phyloP scores from a whole-genome alignment of 2,113 vertebrate species.

The Phoenicopterus ruber region DNA sequence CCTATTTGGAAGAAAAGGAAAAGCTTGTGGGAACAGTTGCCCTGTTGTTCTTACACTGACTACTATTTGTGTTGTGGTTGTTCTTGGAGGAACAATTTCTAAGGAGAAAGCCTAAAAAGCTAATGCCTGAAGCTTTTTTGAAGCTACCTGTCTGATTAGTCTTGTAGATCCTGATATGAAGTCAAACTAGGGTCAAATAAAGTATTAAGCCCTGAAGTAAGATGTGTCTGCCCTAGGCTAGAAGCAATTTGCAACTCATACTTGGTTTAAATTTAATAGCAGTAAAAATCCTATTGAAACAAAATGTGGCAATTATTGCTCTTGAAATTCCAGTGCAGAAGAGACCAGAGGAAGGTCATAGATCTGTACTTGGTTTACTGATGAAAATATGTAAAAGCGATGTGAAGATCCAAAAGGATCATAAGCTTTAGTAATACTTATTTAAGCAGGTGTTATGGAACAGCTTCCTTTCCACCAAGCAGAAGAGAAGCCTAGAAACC shows the following conservation, averaged over 20 bases:
- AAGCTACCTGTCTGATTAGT: not conserved
- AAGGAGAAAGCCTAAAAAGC: not conserved
- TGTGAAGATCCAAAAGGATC: not conserved
- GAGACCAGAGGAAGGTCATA: not conserved
- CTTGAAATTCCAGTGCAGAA: not conserved
- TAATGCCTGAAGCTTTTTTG: constrained; percentile 11
- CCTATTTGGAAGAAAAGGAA: not conserved
- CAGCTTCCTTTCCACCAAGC: not conserved
- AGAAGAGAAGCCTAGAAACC: not conserved
- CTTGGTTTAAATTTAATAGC: constrained; percentile 53
- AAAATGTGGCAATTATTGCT: not conserved
- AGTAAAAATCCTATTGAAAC: constrained; percentile 47
- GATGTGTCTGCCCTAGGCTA: constrained; percentile 40
- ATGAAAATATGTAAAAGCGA: not conserved
- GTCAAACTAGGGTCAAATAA: constrained; percentile 40
- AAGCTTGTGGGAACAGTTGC: not conserved
- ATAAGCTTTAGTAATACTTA: not conserved
- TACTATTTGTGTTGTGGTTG: not conserved
- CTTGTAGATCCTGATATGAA: constrained; percentile 31
- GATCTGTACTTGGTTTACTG: not conserved
- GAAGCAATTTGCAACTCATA: constrained; percentile 48
- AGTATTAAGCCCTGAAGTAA: constrained; percentile 47
- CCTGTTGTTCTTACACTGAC: not conserved
- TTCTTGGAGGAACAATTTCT: not conserved
- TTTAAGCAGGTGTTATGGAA: not conserved